These are phyloP conservation scores for Lasiurus borealis DNA, from an alignment of 2,113 vertebrate genomes.

Conservation along the genomic window DNA sequence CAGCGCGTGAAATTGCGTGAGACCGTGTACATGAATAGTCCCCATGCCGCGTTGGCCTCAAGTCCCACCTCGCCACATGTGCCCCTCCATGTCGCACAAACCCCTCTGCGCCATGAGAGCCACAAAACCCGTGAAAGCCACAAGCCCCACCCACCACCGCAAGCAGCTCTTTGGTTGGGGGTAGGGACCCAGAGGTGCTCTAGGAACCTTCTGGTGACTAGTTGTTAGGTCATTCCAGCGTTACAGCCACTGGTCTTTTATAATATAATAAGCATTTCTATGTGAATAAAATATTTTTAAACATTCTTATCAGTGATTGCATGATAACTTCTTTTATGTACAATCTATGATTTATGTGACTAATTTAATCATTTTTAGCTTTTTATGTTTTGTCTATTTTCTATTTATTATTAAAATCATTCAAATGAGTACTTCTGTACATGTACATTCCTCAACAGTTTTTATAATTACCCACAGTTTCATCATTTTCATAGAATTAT, in stretches of 20 bases:
- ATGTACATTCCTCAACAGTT: neutral
- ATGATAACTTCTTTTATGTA: neutral
- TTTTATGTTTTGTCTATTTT: slow-evolving; percentile 24
- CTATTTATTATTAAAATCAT: neutral
- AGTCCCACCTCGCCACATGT: too few species aligned
- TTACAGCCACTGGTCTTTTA: too few species aligned
- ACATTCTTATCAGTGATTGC: neutral
- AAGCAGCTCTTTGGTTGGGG: too few species aligned
- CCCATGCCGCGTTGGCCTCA: fast-evolving
- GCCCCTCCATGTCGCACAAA: too few species aligned
- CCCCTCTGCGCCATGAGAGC: too few species aligned
- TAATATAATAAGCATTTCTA: neutral
- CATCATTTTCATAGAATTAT: slow-evolving; percentile 9
- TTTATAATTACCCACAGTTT: neutral
- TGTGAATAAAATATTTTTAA: slow-evolving; percentile 45
- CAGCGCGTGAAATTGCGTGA: too few species aligned
- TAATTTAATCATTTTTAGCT: neutral
- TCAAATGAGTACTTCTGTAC: neutral
- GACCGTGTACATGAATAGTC: too few species aligned
- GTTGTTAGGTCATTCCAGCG: too few species aligned
- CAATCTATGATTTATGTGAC: slow-evolving; percentile 4
- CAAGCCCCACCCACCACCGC: too few species aligned
- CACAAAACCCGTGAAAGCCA: too few species aligned
- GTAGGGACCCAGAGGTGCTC: too few species aligned
- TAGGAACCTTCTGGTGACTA: too few species aligned